Conservation (phyloP, 2,113 vertebrate genomes). For the Cacatua alba region DNA sequence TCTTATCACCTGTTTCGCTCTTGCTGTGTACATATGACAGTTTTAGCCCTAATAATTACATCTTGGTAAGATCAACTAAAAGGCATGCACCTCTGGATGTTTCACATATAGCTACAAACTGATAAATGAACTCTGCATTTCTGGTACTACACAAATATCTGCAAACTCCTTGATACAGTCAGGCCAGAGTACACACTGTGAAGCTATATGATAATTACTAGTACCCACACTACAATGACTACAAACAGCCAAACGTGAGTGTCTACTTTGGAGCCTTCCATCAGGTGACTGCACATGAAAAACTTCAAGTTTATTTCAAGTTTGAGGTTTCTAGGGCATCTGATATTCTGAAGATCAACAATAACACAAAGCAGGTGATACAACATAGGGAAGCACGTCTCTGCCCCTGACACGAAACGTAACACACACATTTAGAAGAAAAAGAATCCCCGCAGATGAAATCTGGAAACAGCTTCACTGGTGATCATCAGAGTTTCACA, state of each 20-base stretch:
- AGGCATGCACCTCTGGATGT: background rate
- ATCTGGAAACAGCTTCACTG: slow-evolving; percentile 1
- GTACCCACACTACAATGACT: background rate
- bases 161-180: background rate
- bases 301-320: background rate
- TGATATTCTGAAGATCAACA: background rate
- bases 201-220: background rate
- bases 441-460: background rate
- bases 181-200: background rate
- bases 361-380: background rate
- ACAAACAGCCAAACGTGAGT: background rate
- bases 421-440: background rate
- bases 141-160: background rate
- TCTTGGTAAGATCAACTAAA: background rate
- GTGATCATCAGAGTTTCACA: background rate
- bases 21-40: background rate
- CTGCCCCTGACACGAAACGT: background rate
- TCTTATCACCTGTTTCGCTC: background rate
- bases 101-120: background rate
- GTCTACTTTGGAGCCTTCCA: background rate
- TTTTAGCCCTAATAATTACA: background rate
- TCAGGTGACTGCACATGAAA: background rate
- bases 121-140: background rate
- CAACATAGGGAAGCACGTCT: background rate
- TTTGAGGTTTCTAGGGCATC: background rate